A percentile compares a stretch with the other conserved stretches of the same genome.
phyloP scores from a whole-genome alignment of 2,797 vertebrate genomes.

The Sandelia bainsii region DNA sequence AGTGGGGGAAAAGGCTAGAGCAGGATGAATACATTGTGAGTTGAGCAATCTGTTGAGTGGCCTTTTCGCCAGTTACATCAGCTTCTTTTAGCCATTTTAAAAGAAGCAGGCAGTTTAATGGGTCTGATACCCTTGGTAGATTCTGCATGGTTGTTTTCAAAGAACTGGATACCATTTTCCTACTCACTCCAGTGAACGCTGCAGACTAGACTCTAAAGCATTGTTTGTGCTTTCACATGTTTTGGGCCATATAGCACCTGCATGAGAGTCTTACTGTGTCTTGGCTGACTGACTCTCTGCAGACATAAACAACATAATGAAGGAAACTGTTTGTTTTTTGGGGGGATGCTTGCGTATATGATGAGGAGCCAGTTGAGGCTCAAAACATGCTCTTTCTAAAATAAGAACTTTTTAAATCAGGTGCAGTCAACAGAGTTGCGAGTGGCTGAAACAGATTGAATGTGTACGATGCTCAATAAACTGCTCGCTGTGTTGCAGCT shows the following conservation, averaged over 20 bases:
- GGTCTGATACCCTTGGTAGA: constrained; percentile 10
- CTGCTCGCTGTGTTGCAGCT: not conserved
- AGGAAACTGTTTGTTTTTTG: no score
- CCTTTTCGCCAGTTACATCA: constrained; percentile 37
- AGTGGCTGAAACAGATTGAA: not conserved
- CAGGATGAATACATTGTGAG: constrained; percentile 17
- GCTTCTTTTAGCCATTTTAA: constrained; percentile 38
- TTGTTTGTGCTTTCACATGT: not conserved
- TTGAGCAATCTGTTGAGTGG: not conserved
- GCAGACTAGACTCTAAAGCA: not conserved
- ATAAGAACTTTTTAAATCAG: no score
- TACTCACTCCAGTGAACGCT: not conserved
- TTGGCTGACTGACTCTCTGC: no score
- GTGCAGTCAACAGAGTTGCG: no score
- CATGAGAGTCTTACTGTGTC: not conserved
- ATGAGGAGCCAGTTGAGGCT: not conserved
- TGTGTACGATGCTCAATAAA: not conserved
- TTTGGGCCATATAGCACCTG: not conserved
- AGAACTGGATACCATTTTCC: constrained; percentile 7
- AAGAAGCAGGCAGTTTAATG: constrained; percentile 41
- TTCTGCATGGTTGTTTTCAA: constrained; percentile 12
- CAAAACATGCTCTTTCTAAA: no score
- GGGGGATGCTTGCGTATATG: not conserved
- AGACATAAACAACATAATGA: no score
- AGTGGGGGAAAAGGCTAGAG: constrained; percentile 7